Conservation (phyloP, 2,113 vertebrate genomes). For the Neolamprologus cancellatus region DNA sequence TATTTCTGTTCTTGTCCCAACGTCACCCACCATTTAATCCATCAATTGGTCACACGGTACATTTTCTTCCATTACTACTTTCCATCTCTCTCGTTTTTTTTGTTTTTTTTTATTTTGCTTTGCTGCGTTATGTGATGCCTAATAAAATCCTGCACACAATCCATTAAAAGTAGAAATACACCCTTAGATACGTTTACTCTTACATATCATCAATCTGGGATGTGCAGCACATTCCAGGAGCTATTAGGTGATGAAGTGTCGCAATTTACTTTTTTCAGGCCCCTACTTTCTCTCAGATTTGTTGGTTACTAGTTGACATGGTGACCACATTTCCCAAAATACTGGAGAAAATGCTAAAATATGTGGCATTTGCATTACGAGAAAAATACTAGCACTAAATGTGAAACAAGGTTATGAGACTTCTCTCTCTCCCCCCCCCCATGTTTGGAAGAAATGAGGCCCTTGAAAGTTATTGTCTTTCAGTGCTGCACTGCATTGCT, state of each 20-base stretch:
- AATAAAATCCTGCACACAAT: background rate
- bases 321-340: background rate
- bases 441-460: background rate
- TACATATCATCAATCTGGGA: conserved; percentile 5
- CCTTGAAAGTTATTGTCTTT: background rate
- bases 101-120: background rate
- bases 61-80: background rate
- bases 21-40: background rate
- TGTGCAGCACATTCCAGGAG: background rate
- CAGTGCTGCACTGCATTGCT: background rate
- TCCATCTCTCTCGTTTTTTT: background rate
- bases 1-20: background rate
- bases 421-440: rapidly evolving
- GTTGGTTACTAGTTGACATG: background rate
- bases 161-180: conserved; percentile 9
- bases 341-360: background rate
- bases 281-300: background rate
- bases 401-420: background rate
- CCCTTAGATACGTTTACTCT: background rate
- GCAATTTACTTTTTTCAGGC: background rate
- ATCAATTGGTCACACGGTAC: background rate
- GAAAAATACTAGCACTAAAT: background rate
- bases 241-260: conserved; percentile 15
- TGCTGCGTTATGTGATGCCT: background rate
- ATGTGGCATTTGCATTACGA: background rate